Conservation (phyloP, 2,113 vertebrate genomes). For the Chitala chitala region DNA sequence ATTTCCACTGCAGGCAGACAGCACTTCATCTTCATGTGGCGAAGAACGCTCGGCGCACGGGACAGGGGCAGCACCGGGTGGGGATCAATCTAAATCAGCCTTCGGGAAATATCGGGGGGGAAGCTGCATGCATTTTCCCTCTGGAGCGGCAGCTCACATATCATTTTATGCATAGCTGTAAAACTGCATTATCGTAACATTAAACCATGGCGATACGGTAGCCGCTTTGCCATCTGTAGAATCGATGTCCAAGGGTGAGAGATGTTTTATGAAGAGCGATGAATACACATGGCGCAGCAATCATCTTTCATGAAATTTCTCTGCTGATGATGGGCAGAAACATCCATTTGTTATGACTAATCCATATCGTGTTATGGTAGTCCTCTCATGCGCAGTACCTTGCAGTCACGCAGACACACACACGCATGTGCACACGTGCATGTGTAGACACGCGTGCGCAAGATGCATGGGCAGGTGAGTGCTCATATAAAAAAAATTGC, state of each 20-base stretch:
- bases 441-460: not conserved
- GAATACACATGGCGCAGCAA: not conserved
- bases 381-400: not conserved
- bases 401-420: not conserved
- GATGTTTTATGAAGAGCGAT: slow-evolving; percentile 6
- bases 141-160: slow-evolving; percentile 1
- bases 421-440: not conserved
- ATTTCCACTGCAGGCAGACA: slow-evolving; percentile 3
- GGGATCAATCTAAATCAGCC: slow-evolving; percentile 13
- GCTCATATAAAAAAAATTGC: too few relatives aligned
- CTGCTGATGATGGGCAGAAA: not conserved
- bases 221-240: not conserved
- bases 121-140: slow-evolving; percentile 13
- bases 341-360: not conserved
- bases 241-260: not conserved
- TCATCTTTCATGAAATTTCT: not conserved
- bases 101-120: slow-evolving; percentile 5
- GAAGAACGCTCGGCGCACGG: not conserved
- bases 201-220: slow-evolving; percentile 3
- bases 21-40: slow-evolving; percentile 23
- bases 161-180: not conserved
- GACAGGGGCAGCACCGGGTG: not conserved
- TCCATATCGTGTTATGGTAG: not conserved
- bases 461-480: too few relatives aligned
- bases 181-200: slow-evolving; percentile 22